Evolutionary conservation across 2,888 invertebrate genomes (phyloP), one percentile per base, ranked within the genome.

Genomic region (Anagyrus pseudococci): DNA sequence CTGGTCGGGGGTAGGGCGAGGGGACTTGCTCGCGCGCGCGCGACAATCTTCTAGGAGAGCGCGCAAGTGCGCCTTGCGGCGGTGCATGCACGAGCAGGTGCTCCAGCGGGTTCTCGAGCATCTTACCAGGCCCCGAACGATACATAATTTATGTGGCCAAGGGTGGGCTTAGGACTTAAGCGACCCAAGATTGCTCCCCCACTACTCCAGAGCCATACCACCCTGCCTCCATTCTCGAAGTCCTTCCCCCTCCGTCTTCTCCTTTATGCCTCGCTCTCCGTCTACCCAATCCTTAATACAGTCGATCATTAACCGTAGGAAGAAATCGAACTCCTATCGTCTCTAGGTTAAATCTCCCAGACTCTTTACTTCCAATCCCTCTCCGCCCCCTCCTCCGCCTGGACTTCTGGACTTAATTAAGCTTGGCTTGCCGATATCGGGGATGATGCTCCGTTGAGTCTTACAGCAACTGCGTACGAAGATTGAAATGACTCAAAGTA

Each of bases 111-210:
- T 78, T 80, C 79, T 75, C 71, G 72, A 56, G 77, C 78, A 77
- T 79, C 80, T 80, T 80, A 80, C 72, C 17, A 37, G 47, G 73
- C 73, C 73, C 70, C 71, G 75, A 72, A 75, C 81, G 81, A 80
- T 81, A 79, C 81, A 80, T 81, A 80, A 81, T 81, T 81, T 81
- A 80, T 81, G 79, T 79, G 75, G 75, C 76, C 72, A 73, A 73
- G 72, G 73, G 74, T 77, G 77, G 78, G 78, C 80, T 81, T 79
- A 79, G 78, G 76, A 76, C 77, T 67, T 64, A 61, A 78, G 79
- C 50, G 52, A 26, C 19, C 65, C 52, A 47, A 62, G 61, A 61
- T 65, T 64, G 59, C 48, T 17, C 17, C 26, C 37, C 19, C n/a
- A n/a, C n/a, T n/a, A n/a, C n/a, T n/a, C n/a, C n/a, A n/a, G n/a